A percentile compares a stretch with the other conserved stretches of the same genome.
phyloP scores from a whole-genome alignment of 2,888 invertebrate genomes.

The Coelogynopora nodosa region DNA sequence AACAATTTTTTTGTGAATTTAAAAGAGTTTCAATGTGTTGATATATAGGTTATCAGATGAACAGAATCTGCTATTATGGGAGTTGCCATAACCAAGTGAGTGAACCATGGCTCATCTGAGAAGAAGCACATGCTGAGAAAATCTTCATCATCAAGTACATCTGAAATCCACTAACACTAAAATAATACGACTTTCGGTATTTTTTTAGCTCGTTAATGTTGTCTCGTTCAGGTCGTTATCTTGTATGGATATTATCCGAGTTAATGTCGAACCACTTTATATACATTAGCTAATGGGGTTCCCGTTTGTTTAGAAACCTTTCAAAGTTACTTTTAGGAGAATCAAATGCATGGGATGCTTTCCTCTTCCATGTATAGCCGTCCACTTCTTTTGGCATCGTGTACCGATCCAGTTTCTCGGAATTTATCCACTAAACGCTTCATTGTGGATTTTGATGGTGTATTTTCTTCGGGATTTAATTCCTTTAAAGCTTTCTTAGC shows the following conservation, averaged over 20 bases:
- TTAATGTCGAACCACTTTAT: neutral
- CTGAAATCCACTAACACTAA: neutral
- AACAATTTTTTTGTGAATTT: neutral
- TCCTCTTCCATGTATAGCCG: neutral
- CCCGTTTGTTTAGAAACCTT: neutral
- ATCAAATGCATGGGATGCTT: neutral
- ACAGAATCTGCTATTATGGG: neutral
- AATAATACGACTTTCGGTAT: neutral
- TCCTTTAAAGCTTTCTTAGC: neutral
- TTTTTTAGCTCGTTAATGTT: neutral
- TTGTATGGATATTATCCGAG: neutral
- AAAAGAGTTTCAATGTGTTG: neutral
- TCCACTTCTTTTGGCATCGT: neutral
- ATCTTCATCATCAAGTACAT: neutral
- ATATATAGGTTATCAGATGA: neutral
- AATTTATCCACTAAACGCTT: neutral
- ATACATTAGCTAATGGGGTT: neutral
- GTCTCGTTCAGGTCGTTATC: too few species aligned
- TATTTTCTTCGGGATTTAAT: neutral
- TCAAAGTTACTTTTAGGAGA: neutral
- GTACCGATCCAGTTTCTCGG: neutral
- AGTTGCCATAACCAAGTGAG: neutral
- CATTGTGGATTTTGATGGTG: neutral
- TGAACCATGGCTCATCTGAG: neutral
- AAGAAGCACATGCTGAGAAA: neutral